Evolutionary conservation across 2,888 invertebrate species (phyloP).

Genomic region (Chrysopilus asiliformis): DNA sequence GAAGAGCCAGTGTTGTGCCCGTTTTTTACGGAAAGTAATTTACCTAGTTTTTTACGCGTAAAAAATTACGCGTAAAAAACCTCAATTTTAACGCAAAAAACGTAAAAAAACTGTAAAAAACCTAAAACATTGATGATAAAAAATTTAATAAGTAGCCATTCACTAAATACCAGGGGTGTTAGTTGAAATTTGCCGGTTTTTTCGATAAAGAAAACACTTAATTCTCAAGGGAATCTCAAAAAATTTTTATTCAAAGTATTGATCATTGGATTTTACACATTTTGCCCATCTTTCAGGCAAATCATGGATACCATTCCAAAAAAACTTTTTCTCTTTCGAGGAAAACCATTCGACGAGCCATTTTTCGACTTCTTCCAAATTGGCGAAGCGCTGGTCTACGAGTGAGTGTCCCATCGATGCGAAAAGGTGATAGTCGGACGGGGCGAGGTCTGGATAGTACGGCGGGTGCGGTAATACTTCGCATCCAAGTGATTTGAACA

Average conservation of each 20-base stretch:
- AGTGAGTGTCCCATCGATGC: background rate
- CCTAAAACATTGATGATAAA: no score
- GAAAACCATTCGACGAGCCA: background rate
- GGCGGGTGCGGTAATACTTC: constrained; percentile 2
- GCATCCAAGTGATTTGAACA: background rate
- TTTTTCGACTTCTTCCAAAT: background rate
- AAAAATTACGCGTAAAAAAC: no score
- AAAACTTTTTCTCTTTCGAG: background rate
- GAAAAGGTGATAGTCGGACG: constrained; percentile 3
- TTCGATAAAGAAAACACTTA: no score
- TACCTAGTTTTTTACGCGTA: no score
- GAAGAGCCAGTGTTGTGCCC: no score
- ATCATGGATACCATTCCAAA: background rate
- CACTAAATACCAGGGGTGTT: no score
- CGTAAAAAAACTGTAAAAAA: no score
- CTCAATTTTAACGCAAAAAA: no score
- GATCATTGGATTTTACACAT: background rate
- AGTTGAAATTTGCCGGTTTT: no score
- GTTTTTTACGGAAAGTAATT: no score
- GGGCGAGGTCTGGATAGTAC: background rate
- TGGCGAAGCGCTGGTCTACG: background rate
- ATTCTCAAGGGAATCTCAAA: no score
- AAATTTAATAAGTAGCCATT: no score
- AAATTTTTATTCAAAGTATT: background rate
- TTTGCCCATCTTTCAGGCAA: constrained; percentile 2